These are phyloP conservation scores for Carpatolechia fugitivella DNA, from an alignment of 2,888 invertebrate genomes.

Conservation along the genomic window DNA sequence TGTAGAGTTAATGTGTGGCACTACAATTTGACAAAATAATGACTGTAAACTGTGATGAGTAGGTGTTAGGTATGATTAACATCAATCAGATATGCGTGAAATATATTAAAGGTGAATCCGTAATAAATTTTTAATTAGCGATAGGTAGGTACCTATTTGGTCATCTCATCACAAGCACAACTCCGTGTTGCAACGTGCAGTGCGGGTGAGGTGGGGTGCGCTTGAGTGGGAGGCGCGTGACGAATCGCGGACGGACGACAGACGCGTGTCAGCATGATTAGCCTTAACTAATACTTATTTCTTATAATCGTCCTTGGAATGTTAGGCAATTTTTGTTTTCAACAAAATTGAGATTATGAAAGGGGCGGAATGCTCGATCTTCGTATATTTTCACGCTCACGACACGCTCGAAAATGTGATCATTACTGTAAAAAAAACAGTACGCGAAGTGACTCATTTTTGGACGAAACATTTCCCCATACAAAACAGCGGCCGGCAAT, in stretches of 20 bases:
- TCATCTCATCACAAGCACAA: constrained; percentile 9
- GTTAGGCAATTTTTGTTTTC: constrained; percentile 26
- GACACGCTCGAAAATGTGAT: no score
- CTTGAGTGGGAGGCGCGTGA: constrained; percentile 23
- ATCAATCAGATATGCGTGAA: constrained; percentile 1
- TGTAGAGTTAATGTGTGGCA: background rate
- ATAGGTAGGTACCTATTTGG: background rate
- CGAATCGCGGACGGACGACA: constrained; percentile 34
- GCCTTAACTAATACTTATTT: constrained; percentile 28
- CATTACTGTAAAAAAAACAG: no score
- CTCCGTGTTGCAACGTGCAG: constrained; percentile 7
- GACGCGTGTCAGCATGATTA: constrained; percentile 31
- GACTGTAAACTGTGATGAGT: background rate
- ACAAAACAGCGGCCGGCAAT: no score
- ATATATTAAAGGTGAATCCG: background rate
- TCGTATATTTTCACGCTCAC: no score
- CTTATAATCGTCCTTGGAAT: constrained; percentile 40
- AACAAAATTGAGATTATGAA: background rate
- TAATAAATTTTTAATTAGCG: constrained; percentile 9
- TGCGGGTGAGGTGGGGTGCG: constrained; percentile 21
- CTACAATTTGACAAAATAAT: background rate
- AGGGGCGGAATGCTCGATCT: no score
- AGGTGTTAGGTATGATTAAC: constrained; percentile 1
- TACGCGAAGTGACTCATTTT: no score
- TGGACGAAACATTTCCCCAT: no score